Percentiles rank a stretch among this genome's conserved stretches.
Conservation (phyloP, 1,140 invertebrate genomes). For the Matsumurasca onukii region DNA sequence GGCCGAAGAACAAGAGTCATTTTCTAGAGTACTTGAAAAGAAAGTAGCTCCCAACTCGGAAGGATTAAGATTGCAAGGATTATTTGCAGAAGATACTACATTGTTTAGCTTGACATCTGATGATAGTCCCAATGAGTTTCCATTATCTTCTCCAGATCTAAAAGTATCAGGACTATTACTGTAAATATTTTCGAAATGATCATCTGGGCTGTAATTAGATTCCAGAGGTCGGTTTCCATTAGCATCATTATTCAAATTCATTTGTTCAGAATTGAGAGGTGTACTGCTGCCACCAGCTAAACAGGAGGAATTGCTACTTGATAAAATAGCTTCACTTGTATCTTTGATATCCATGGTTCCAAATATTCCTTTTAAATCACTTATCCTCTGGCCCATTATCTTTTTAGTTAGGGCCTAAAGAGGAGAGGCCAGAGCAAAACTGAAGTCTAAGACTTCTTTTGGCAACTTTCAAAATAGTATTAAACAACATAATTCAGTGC, state of each 20-base stretch:
- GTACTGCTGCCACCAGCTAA: slow-evolving; percentile 21
- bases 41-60: not conserved
- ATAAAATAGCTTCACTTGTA: slow-evolving; percentile 36
- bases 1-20: not conserved
- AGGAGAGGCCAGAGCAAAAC: not conserved
- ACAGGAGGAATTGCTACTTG: slow-evolving; percentile 31
- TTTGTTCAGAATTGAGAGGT: not conserved
- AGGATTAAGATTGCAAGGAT: not conserved
- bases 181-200: slow-evolving; percentile 42
- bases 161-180: slow-evolving; percentile 36
- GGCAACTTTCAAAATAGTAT: not conserved
- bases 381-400: slow-evolving; percentile 44
- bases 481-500: not conserved
- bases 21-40: slow-evolving; percentile 1
- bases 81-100: not conserved
- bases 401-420: slow-evolving; percentile 2
- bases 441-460: not conserved
- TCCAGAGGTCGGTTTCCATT: slow-evolving; percentile 39
- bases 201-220: slow-evolving; percentile 31
- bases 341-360: slow-evolving; percentile 41
- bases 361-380: slow-evolving; percentile 41
- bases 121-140: slow-evolving; percentile 6
- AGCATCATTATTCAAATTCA: slow-evolving; percentile 23
- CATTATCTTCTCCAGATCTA: slow-evolving; percentile 32
- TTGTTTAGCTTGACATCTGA: not conserved